Evolutionary conservation across 1,140 invertebrate genomes (phyloP), one percentile per base, ranked within the genome.

Genomic region (Dryas iulia): DNA sequence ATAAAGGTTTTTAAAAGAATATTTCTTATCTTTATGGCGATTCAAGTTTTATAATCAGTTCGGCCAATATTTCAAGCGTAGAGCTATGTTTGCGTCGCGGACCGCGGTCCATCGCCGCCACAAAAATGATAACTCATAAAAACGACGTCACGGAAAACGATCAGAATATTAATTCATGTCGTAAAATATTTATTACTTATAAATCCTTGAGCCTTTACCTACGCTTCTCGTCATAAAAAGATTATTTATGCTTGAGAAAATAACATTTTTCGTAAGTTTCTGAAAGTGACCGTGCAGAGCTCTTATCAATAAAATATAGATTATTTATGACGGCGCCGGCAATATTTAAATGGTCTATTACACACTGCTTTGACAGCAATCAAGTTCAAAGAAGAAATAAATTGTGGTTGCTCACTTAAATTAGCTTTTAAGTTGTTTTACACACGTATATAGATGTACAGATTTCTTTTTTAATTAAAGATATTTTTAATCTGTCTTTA

Each of bases 141-240:
- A 90, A 87, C 81, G 83, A 89, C 86, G 89, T 91, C 87, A 91
- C 89, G 77, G 82, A 91, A 87, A 89, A 89, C 89, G 89, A 86
- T 89, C 87, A 76, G 89, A 90, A 91, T 91, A 91, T 91, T 90
- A 91, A 91, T 91, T 91, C 84, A 83, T 84, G 86, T 90, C 89
- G 89, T 91, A 90, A 91, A 91, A 91, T 89, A 91, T 91, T 91
- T 91, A 91, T 91, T 89, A 63, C 87, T 82, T 91, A 91, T 91
- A 91, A 91, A 91, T 91, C 89, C 89, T 91, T 91, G 87, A 90
- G 87, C 84, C 84, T 89, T 90, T 91, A 89, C 89, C 85, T 90
- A 91, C 87, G 89, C 86, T 86, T 84, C 84, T 81, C 84, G 84
- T 91, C 87, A 91, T 91, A 91, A 91, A 91, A 91, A 90, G 86